These are phyloP conservation scores for Arremon brunneinucha DNA, from an alignment of 2,797 vertebrate genomes.

Conservation along the genomic window DNA sequence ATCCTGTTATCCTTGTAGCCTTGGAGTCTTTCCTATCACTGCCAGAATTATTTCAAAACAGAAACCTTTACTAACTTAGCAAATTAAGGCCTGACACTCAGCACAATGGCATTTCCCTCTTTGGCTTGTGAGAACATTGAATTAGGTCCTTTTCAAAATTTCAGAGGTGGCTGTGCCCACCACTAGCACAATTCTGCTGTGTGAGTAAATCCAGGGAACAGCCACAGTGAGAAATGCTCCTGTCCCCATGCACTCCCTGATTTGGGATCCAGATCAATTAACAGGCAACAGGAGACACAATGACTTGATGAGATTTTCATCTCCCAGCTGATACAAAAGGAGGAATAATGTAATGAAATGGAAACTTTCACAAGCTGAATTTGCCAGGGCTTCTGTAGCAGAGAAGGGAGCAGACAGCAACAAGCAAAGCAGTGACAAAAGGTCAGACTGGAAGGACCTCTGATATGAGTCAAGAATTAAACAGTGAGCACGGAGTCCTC, in stretches of 20 bases:
- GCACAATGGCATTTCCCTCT: background rate
- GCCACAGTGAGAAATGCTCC: background rate
- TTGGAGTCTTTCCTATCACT: background rate
- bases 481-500: background rate
- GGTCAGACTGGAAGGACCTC: background rate
- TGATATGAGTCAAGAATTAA: background rate
- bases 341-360: background rate
- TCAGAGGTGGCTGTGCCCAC: background rate
- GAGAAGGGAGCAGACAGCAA: background rate
- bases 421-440: background rate
- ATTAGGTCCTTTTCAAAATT: background rate
- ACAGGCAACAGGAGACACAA: accelerated
- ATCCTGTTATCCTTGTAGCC: background rate
- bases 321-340: background rate
- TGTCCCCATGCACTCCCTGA: background rate
- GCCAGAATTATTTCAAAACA: background rate
- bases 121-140: background rate
- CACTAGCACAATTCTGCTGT: background rate
- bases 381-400: background rate
- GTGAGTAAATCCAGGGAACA: background rate
- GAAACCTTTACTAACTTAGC: background rate
- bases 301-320: background rate
- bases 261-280: background rate
- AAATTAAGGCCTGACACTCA: background rate
- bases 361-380: background rate